phyloP scores from a whole-genome alignment of 2,797 vertebrate genomes.

The Pangasius sanitwongsei region DNA sequence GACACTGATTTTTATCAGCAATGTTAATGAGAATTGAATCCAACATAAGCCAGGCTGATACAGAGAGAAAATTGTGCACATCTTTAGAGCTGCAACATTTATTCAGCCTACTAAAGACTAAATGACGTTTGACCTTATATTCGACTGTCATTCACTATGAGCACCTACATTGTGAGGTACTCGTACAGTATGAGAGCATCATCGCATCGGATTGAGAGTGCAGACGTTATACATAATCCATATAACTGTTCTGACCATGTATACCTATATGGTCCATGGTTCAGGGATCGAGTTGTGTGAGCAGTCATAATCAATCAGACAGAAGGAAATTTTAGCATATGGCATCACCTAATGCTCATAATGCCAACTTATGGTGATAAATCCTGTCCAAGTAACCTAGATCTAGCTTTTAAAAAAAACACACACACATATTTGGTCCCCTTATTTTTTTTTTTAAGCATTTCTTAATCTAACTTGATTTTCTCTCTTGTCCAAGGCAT shows the following conservation, averaged over 20 bases:
- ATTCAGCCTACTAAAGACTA: not conserved
- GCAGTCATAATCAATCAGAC: not conserved
- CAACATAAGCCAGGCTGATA: not conserved
- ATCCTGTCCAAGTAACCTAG: not conserved
- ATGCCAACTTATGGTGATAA: not conserved
- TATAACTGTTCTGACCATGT: not conserved
- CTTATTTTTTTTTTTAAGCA: not conserved
- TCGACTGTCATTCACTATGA: not conserved
- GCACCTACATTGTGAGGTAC: not conserved
- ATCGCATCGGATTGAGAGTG: not conserved
- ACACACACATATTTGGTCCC: not conserved
- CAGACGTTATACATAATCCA: not conserved
- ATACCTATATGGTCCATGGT: no score
- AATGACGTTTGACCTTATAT: not conserved
- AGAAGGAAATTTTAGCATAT: no score
- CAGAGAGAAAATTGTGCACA: not conserved
- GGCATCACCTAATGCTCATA: no score
- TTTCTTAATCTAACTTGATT: not conserved
- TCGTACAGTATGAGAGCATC: no score
- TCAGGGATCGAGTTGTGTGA: not conserved
- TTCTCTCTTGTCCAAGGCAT: not conserved
- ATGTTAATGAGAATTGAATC: not conserved
- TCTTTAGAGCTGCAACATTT: not conserved
- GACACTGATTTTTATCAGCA: not conserved
- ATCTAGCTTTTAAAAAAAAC: not conserved